Percentiles rank a stretch among this genome's conserved stretches.
Evolutionary conservation across 2,113 vertebrate species (phyloP).

Genomic region (Motacilla alba): DNA sequence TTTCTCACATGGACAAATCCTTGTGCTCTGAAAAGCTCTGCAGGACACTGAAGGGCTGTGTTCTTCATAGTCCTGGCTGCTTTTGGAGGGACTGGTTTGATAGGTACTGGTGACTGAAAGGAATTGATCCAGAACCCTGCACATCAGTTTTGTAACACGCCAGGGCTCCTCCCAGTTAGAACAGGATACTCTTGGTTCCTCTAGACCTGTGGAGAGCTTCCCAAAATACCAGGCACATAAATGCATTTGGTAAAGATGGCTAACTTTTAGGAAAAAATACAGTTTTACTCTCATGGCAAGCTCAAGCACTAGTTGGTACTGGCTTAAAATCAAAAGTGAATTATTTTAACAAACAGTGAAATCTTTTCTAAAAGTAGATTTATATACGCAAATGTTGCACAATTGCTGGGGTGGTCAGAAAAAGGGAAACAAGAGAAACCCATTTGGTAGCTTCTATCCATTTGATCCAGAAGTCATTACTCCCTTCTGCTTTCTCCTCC

Average conservation of each 20-base stretch:
- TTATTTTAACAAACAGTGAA: background rate
- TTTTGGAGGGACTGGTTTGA: background rate
- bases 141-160: background rate
- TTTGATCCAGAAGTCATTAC: background rate
- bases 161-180: background rate
- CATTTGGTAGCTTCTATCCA: background rate
- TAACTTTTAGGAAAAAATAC: background rate
- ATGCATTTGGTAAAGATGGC: background rate
- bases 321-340: background rate
- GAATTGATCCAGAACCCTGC: accelerated
- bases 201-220: background rate
- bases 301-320: background rate
- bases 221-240: background rate
- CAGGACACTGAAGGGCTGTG: background rate
- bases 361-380: background rate
- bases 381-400: background rate
- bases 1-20: background rate
- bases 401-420: background rate
- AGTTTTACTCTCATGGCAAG: background rate
- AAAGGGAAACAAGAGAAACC: background rate
- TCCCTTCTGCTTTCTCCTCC: background rate
- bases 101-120: background rate
- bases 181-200: background rate
- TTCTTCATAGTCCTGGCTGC: background rate
- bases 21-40: background rate